Base-by-base conservation (phyloP, 2,113 vertebrate genomes). In the Oxygymnocypris stewartii region DNA sequence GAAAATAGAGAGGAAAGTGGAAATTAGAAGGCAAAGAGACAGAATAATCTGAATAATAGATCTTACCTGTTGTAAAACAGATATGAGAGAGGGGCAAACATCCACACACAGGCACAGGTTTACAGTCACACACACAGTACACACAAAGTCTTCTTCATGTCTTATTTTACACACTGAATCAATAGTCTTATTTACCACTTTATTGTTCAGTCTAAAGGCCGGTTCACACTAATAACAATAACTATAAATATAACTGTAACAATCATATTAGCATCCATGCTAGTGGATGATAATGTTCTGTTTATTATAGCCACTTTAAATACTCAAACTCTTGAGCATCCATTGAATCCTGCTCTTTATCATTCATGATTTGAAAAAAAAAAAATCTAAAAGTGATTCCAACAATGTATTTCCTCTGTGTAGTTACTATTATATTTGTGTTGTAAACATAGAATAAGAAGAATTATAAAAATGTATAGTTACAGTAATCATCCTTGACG, bases 21-120 rank as follows among this genome's bases (percentile, higher is more conserved):
- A 35, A 16, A 59, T 86, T 44, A 47, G 82, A 87, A 82, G 20
- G 87, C 20, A 40, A 71, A 87, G 75, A 86, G 61, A 54, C 49
- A 75, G 44, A 84, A 74, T 51, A 84, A 83, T 75, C 76, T 35
- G 76, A 78, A 78, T 12, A 80, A 42, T 42, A 74, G 93, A 87
- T 91, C 95, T 95, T 95, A 95, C 94, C 94, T 86, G 20, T 11
- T 90, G 83, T 90, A 74, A 85, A 85, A 93, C 73, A 91, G 54
- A 86, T 77, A 74, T 89, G 47, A 87, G 61, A 89, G 89, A 88
- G 84, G 92, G 14, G 91, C 3, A 82, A 54, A 78, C 16, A 74
- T 31, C 37, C 28, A 75, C 25, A 79, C 59, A 31, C 51, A 57
- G 59, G 40, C 80, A 63, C 31, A 82, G 12, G 20, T 25, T 44